A percentile compares a stretch with the other conserved stretches of the same genome.
These are phyloP conservation scores for Rattus norvegicus DNA, from an alignment of 2,113 vertebrate genomes.

Conservation along the genomic window GRCr8 NC_086028.1:78298501-78299000, in stretches of 20 bases:
- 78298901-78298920: background rate
- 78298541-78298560: background rate
- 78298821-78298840: background rate
- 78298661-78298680: too few species aligned
- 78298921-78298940: too few species aligned
- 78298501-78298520: background rate
- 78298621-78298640: background rate
- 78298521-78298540: background rate
- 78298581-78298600: background rate
- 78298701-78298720: background rate
- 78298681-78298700: background rate
- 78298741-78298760: background rate
- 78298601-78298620: fast-evolving
- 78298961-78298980: too few species aligned
- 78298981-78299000: too few species aligned
- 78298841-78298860: background rate
- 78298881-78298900: background rate
- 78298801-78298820: background rate
- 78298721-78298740: background rate
- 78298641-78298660: background rate
- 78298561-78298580: background rate
- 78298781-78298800: background rate
- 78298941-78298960: background rate
- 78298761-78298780: background rate
- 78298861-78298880: background rate